These are phyloP conservation scores for Geodia barretti DNA, from an alignment of 37 sponge, comb jelly and placozoan genomes.

Conservation along the genomic window DNA sequence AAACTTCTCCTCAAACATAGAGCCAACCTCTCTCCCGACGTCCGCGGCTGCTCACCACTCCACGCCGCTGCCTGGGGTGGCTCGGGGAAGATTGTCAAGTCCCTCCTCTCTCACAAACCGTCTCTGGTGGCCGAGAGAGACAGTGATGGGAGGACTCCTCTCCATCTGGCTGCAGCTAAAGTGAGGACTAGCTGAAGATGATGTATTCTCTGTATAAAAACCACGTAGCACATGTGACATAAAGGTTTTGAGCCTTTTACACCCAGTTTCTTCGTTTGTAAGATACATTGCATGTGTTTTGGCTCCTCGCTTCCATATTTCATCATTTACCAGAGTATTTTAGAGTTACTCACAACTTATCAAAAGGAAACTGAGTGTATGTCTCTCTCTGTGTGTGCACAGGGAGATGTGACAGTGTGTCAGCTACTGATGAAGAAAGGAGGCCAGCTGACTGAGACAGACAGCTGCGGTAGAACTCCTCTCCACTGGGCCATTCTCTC, in stretches of 20 bases:
- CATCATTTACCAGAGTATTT: neutral
- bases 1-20: conserved; percentile 47
- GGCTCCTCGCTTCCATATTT: neutral
- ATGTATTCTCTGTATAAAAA: neutral
- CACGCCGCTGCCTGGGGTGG: conserved; percentile 58
- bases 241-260: too few species aligned
- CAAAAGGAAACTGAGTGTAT: neutral
- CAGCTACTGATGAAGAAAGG: conserved; percentile 75
- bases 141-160: conserved; percentile 29
- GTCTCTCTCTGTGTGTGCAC: neutral
- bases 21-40: conserved; percentile 12
- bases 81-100: conserved; percentile 37
- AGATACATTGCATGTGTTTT: too few species aligned
- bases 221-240: too few species aligned
- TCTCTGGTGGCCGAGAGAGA: conserved; percentile 22
- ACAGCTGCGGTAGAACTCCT: conserved; percentile 40
- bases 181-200: neutral
- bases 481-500: conserved; percentile 82
- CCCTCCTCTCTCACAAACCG: neutral
- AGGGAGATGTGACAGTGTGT: conserved; percentile 44
- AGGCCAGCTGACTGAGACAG: conserved; percentile 15
- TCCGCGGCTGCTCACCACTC: conserved; percentile 22
- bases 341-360: neutral
- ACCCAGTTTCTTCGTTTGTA: too few species aligned
- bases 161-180: conserved; percentile 48